phyloP scores from a whole-genome alignment of 2,797 vertebrate species.

The Acestrorhynchus altus region DNA sequence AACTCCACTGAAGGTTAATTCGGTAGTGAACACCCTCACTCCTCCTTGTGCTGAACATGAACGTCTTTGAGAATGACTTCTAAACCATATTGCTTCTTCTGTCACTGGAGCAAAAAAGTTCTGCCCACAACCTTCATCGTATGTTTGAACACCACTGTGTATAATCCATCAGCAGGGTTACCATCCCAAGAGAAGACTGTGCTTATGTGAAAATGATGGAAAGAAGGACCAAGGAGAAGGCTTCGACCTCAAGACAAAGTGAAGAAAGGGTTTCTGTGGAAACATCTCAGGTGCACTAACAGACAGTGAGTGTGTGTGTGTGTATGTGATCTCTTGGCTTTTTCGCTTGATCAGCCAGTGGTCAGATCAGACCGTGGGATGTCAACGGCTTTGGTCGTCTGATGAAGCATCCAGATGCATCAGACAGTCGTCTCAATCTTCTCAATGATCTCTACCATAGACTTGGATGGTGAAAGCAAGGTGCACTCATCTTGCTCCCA shows the following conservation, averaged over 20 bases:
- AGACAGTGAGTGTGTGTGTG: conserved; percentile 28
- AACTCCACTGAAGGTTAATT: conserved; percentile 17
- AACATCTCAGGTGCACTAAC: conserved; percentile 12
- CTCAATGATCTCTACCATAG: conserved; percentile 88
- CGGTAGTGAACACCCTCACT: not conserved
- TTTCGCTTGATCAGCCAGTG: conserved; percentile 16
- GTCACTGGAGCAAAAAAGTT: conserved; percentile 14
- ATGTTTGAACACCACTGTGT: conserved; percentile 26
- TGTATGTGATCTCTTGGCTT: conserved; percentile 24
- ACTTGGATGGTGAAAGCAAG: conserved; percentile 84
- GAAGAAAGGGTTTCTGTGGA: conserved; percentile 3
- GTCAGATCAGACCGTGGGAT: not conserved
- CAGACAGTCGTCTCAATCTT: conserved; percentile 91
- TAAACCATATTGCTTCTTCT: not conserved
- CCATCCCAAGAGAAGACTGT: conserved; percentile 28
- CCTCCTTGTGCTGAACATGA: conserved; percentile 11
- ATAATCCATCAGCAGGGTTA: conserved; percentile 28
- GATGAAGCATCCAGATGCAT: conserved; percentile 46
- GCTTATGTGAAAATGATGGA: conserved; percentile 17
- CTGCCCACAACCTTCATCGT: conserved; percentile 24
- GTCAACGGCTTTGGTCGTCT: conserved; percentile 15
- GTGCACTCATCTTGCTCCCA: conserved; percentile 87
- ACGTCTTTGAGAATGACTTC: conserved; percentile 12
- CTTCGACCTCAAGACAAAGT: not conserved
- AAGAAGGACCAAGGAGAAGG: conserved; percentile 18